phyloP scores from a whole-genome alignment of 2,113 vertebrate genomes.

The Muscicapa adusta region DNA sequence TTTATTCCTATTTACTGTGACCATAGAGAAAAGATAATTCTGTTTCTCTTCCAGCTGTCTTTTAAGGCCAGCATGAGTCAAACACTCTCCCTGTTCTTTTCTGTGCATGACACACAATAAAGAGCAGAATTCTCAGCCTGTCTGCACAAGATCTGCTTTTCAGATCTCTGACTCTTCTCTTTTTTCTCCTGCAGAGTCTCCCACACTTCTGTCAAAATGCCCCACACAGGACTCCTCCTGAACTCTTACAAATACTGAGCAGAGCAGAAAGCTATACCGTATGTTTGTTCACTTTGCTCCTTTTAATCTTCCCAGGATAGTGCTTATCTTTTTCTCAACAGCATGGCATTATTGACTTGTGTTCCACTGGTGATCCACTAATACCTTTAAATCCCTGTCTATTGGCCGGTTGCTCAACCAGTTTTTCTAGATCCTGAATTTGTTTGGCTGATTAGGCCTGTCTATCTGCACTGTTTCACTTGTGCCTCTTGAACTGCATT shows the following conservation, averaged over 20 bases:
- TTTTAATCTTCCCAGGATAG: conserved; percentile 35
- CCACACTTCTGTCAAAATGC: neutral
- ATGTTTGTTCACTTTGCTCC: neutral
- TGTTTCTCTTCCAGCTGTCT: neutral
- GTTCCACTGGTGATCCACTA: conserved; percentile 53
- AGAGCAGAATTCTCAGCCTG: neutral
- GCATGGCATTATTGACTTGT: conserved; percentile 44
- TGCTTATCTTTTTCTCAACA: conserved; percentile 39
- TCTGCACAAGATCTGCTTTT: neutral
- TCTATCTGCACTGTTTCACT: neutral
- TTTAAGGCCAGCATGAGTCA: neutral
- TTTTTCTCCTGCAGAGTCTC: neutral
- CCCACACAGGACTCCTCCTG: neutral
- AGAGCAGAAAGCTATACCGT: neutral
- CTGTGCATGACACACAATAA: neutral
- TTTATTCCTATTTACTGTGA: neutral
- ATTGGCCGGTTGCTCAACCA: conserved; percentile 1
- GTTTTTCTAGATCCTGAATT: conserved; percentile 22
- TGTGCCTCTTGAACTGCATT: conserved; percentile 5
- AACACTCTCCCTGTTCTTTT: neutral
- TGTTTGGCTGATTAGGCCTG: conserved; percentile 3
- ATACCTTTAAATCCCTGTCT: conserved; percentile 49
- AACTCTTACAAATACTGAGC: neutral
- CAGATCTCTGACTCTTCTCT: neutral
- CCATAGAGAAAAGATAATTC: neutral